Evolutionary conservation across 2,113 vertebrate species (phyloP).

Genomic region (Strix aluco): DNA sequence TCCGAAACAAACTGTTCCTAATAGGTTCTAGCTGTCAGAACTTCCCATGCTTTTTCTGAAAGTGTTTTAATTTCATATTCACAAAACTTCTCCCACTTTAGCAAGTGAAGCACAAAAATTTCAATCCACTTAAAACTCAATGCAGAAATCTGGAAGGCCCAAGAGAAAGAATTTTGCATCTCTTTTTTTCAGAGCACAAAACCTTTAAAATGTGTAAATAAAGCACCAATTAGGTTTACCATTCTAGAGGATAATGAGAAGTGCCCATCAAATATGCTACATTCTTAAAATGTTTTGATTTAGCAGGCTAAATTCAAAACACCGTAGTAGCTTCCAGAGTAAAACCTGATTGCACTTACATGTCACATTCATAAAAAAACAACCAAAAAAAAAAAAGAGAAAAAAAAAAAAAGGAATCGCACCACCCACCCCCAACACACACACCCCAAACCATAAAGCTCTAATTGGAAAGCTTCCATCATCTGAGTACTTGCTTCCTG

Average conservation of each 20-base stretch:
- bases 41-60: constrained; percentile 41
- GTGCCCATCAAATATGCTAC: constrained; percentile 51
- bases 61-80: constrained; percentile 72
- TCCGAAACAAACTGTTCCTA: constrained; percentile 17
- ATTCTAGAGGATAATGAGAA: constrained; percentile 69
- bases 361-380: constrained; percentile 71
- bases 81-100: constrained; percentile 65
- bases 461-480: constrained; percentile 78
- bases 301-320: constrained; percentile 56
- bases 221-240: constrained; percentile 73
- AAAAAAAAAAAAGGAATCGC: neutral
- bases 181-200: constrained; percentile 61
- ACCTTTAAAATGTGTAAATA: constrained; percentile 69
- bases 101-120: constrained; percentile 72
- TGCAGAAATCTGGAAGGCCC: constrained; percentile 67
- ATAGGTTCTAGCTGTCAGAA: constrained; percentile 13
- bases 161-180: constrained; percentile 67
- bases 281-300: constrained; percentile 75
- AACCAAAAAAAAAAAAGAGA: neutral
- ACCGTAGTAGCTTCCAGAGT: constrained; percentile 43
- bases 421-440: neutral
- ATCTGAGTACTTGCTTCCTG: constrained; percentile 76
- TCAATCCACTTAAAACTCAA: constrained; percentile 71
- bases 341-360: constrained; percentile 68
- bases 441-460: neutral